Percentiles rank a stretch among this genome's conserved stretches.
Evolutionary conservation across 2,888 invertebrate species (phyloP).

Genomic region (Xestobium rufovillosum): DNA sequence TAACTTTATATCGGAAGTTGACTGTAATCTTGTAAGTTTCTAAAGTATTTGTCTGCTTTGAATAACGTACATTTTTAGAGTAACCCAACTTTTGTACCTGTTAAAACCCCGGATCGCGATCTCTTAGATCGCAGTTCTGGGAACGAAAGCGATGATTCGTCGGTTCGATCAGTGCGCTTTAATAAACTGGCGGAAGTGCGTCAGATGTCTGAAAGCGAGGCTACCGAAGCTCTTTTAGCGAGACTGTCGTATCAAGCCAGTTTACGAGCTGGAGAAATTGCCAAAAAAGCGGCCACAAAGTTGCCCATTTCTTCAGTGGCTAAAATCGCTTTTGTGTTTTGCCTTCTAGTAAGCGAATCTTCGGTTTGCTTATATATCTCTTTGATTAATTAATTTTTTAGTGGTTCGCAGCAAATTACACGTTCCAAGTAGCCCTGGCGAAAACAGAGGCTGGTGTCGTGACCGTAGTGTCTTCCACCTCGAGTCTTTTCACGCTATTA

Average conservation of each 20-base stretch:
- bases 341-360: conserved; percentile 61
- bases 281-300: conserved; percentile 67
- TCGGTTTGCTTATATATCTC: neutral
- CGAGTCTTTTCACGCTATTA: conserved; percentile 82
- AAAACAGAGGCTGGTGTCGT: conserved; percentile 81
- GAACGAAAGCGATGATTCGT: conserved; percentile 79
- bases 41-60: neutral
- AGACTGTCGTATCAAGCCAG: conserved; percentile 92
- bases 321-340: conserved; percentile 78
- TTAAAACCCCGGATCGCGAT: conserved; percentile 61
- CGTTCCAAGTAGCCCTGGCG: conserved; percentile 81
- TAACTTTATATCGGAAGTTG: conserved; percentile 64
- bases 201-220: conserved; percentile 84
- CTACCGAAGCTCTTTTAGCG: conserved; percentile 86
- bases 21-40: conserved; percentile 1
- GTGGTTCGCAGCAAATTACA: conserved; percentile 94
- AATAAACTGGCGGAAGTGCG: conserved; percentile 66
- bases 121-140: conserved; percentile 53
- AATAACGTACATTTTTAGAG: conserved; percentile 54
- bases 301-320: conserved; percentile 70
- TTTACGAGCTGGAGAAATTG: conserved; percentile 71
- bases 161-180: conserved; percentile 79
- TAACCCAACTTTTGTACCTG: conserved; percentile 86
- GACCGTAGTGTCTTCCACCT: conserved; percentile 80
- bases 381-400: conserved; percentile 45